These are phyloP conservation scores for Drepana falcataria DNA, from an alignment of 2,888 invertebrate genomes.

Conservation along the genomic window DNA sequence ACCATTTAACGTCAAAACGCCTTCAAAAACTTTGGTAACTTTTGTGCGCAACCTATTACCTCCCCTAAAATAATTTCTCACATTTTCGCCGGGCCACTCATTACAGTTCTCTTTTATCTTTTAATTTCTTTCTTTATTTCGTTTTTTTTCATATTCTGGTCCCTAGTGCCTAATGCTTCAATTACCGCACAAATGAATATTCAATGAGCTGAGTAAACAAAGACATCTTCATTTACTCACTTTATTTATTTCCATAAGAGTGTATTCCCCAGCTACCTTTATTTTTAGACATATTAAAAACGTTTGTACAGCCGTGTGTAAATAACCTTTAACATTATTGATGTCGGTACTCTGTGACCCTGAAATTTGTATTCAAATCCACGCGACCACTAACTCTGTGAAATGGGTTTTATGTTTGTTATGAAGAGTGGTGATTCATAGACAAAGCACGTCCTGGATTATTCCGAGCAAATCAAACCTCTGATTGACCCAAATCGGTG, in stretches of 20 bases:
- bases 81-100: constrained; percentile 47
- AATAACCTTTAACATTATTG: not conserved
- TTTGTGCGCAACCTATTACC: constrained; percentile 49
- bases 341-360: not conserved
- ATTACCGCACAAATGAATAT: constrained; percentile 21
- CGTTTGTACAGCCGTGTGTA: not conserved
- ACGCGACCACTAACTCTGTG: not conserved
- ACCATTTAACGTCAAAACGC: constrained; percentile 58
- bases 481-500: not conserved
- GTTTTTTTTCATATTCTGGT: constrained; percentile 37
- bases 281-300: not conserved
- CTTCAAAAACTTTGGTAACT: constrained; percentile 37
- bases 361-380: constrained; percentile 2
- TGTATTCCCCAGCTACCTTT: too few species aligned
- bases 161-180: constrained; percentile 43
- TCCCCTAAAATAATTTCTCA: constrained; percentile 60
- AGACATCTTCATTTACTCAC: not conserved
- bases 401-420: constrained; percentile 4
- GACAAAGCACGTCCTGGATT: constrained; percentile 10
- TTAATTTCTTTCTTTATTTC: constrained; percentile 52
- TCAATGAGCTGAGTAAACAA: constrained; percentile 1
- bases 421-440: not conserved
- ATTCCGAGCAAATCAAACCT: constrained; percentile 7
- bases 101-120: constrained; percentile 57
- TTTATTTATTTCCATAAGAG: too few species aligned